Evolutionary conservation across 2,888 invertebrate genomes (phyloP).

Genomic region (Tenthredo distinguenda): DNA sequence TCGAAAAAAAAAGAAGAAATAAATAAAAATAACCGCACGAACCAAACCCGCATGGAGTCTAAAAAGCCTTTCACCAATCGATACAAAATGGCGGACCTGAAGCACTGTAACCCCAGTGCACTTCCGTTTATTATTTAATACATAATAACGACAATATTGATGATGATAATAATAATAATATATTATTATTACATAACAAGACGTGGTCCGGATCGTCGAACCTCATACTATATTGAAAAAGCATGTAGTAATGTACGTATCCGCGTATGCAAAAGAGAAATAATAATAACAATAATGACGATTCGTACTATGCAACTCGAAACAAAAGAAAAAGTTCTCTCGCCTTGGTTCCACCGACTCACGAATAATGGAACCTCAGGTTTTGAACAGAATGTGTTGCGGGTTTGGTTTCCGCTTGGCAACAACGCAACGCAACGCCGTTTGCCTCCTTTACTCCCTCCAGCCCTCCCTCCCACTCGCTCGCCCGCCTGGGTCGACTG

Average conservation of each 20-base stretch:
- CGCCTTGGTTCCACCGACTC: background rate
- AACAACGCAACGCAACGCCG: constrained; percentile 67
- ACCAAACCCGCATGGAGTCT: background rate
- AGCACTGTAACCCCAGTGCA: background rate
- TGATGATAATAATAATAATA: background rate
- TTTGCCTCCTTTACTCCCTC: constrained; percentile 50
- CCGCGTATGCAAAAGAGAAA: background rate
- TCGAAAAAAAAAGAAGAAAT: background rate
- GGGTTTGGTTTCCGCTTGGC: constrained; percentile 73
- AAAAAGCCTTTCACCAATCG: constrained; percentile 41
- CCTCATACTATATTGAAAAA: background rate
- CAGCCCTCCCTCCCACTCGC: constrained; percentile 33
- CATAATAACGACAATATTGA: background rate
- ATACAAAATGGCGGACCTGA: constrained; percentile 8
- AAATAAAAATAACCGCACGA: background rate
- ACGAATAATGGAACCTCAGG: background rate
- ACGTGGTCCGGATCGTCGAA: background rate
- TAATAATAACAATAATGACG: background rate
- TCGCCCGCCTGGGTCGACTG: constrained; percentile 62
- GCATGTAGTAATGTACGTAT: background rate
- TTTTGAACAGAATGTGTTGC: constrained; percentile 18
- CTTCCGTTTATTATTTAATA: background rate
- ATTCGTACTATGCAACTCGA: background rate
- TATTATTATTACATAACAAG: background rate
- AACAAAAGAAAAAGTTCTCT: background rate